Conservation (phyloP, 2,113 vertebrate genomes). For the Periophthalmodon schlosseri region DNA sequence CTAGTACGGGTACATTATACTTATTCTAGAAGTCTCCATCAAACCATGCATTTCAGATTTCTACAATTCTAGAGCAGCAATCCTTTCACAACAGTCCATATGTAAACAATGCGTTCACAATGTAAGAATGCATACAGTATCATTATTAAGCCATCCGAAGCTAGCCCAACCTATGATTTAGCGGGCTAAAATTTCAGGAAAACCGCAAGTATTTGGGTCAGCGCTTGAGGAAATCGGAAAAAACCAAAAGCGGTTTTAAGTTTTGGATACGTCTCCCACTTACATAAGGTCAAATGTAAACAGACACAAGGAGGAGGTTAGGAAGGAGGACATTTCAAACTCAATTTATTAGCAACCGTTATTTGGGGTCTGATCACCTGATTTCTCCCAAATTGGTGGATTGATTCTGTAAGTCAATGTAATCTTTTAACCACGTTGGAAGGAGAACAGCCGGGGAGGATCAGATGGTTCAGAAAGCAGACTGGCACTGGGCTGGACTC, state of each 20-base stretch:
- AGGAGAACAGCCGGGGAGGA: conserved; percentile 56
- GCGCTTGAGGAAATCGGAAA: conserved; percentile 61
- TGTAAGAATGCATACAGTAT: conserved; percentile 51
- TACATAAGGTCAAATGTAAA: conserved; percentile 26
- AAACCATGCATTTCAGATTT: neutral
- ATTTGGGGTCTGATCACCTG: conserved; percentile 28
- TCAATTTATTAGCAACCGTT: conserved; percentile 20
- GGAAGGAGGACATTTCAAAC: conserved; percentile 1
- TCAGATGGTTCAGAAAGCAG: conserved; percentile 48
- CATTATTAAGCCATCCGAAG: conserved; percentile 50
- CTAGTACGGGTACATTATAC: too few relatives aligned
- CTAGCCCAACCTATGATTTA: conserved; percentile 63
- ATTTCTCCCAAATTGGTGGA: conserved; percentile 19
- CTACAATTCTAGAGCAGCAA: neutral
- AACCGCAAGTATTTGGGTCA: conserved; percentile 63
- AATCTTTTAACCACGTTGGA: conserved; percentile 65
- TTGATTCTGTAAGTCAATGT: conserved; percentile 36
- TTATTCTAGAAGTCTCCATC: neutral
- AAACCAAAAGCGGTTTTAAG: conserved; percentile 40
- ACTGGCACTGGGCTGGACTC: conserved; percentile 55
- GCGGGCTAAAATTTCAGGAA: conserved; percentile 46
- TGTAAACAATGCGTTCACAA: conserved; percentile 54
- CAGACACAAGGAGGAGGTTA: conserved; percentile 2
- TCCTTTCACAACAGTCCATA: conserved; percentile 4
- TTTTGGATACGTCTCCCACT: conserved; percentile 28